A percentile compares a stretch with the other conserved stretches of the same genome.
Conservation (phyloP, 2,113 vertebrate species). For the Prionailurus viverrinus region DNA sequence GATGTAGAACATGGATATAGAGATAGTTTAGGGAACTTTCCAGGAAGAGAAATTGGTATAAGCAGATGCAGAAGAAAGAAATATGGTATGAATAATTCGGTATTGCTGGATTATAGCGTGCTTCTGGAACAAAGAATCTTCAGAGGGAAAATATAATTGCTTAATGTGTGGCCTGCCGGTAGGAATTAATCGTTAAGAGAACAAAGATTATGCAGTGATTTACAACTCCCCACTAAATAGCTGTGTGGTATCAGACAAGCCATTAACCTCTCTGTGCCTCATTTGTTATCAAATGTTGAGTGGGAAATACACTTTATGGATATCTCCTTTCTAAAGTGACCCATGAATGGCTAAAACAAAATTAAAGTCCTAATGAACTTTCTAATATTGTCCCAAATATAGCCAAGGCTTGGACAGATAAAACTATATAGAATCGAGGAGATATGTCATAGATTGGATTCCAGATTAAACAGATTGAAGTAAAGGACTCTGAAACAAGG, state of each 20-base stretch:
- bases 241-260: constrained; percentile 38
- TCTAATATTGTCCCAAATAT: not conserved
- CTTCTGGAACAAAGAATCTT: not conserved
- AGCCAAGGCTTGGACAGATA: not conserved
- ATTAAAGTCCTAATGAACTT: not conserved
- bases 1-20: not conserved
- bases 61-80: not conserved
- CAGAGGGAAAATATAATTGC: not conserved
- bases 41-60: not conserved
- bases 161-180: not conserved
- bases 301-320: constrained; percentile 27
- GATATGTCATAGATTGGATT: not conserved
- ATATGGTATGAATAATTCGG: not conserved
- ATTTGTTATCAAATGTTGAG: constrained; percentile 19
- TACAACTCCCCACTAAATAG: constrained; percentile 24
- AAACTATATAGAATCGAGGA: not conserved
- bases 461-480: not conserved
- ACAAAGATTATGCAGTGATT: constrained; percentile 46
- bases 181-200: constrained; percentile 47
- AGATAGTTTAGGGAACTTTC: not conserved
- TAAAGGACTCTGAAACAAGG: not conserved
- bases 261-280: constrained; percentile 59
- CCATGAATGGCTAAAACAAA: not conserved
- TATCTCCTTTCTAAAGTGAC: constrained; percentile 33
- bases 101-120: constrained; percentile 4